phyloP scores from a whole-genome alignment of 2,888 invertebrate species.

The Conistra vaccinii region DNA sequence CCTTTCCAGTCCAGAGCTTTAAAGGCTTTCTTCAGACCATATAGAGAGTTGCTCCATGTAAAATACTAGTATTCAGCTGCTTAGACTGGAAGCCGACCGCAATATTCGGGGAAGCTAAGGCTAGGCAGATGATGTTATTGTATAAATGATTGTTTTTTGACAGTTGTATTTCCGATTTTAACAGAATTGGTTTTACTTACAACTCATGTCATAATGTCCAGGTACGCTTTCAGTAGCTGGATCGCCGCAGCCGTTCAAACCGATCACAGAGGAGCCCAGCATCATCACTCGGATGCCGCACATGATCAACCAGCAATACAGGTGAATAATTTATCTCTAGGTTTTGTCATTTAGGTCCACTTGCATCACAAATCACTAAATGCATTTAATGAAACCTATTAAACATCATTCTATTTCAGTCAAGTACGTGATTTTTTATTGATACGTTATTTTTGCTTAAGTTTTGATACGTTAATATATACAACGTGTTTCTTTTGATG shows the following conservation, averaged over 20 bases:
- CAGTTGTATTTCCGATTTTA: slow-evolving; percentile 3
- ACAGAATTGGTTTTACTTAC: slow-evolving; percentile 26
- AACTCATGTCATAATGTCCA: slow-evolving; percentile 63
- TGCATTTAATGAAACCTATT: not conserved
- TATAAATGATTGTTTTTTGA: not conserved
- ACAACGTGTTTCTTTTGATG: too few species aligned
- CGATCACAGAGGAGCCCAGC: slow-evolving; percentile 87
- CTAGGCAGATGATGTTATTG: not conserved
- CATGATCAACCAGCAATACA: slow-evolving; percentile 88
- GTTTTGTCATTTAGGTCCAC: not conserved
- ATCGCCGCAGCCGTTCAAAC: slow-evolving; percentile 89
- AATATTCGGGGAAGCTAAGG: not conserved
- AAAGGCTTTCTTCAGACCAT: too few species aligned
- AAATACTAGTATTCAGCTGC: not conserved
- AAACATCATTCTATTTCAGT: not conserved
- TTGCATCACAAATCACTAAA: not conserved
- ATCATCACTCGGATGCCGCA: slow-evolving; percentile 89
- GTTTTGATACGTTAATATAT: too few species aligned
- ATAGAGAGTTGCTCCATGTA: not conserved
- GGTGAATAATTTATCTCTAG: slow-evolving; percentile 69
- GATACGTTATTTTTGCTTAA: too few species aligned
- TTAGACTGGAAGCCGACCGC: not conserved
- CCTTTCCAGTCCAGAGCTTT: too few species aligned
- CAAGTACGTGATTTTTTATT: not conserved
- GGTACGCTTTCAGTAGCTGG: slow-evolving; percentile 89